phyloP scores from a whole-genome alignment of 2,797 vertebrate genomes.

The Leontocebus nigricollis region DNA sequence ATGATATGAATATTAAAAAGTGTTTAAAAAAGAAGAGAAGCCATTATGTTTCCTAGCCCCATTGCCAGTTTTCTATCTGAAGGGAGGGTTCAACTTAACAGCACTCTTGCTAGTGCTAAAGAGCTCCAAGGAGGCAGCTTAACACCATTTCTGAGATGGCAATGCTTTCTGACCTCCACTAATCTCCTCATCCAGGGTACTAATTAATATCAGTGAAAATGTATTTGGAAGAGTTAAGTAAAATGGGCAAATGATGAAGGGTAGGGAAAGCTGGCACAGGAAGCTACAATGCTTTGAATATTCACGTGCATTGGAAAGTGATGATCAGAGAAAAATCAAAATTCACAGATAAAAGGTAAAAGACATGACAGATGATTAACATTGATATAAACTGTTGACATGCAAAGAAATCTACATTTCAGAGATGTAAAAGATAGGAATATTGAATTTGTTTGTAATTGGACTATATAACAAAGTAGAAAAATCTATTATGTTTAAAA shows the following conservation, averaged over 20 bases:
- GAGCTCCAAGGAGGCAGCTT: not conserved
- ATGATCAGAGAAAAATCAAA: not conserved
- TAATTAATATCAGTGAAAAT: not conserved
- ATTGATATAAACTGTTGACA: not conserved
- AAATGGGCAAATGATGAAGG: not conserved
- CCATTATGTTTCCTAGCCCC: not conserved
- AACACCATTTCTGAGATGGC: accelerated
- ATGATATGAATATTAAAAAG: not conserved
- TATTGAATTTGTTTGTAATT: not conserved
- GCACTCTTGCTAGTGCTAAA: not conserved
- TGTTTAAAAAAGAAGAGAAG: not conserved
- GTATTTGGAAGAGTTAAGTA: not conserved
- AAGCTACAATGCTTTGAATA: not conserved
- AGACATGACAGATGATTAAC: not conserved
- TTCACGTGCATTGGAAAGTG: not conserved
- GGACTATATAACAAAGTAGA: not conserved
- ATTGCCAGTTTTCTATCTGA: not conserved
- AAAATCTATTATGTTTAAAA: not conserved
- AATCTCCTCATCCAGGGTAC: not conserved
- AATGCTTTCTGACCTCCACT: not conserved
- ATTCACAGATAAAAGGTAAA: not conserved
- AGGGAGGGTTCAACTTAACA: not conserved
- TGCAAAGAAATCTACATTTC: not conserved
- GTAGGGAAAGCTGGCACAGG: not conserved
- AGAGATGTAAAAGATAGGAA: not conserved